Percentiles rank a stretch among this genome's conserved stretches.
Conservation (phyloP, 2,888 invertebrate genomes). For the Crepidodera aurea region DNA sequence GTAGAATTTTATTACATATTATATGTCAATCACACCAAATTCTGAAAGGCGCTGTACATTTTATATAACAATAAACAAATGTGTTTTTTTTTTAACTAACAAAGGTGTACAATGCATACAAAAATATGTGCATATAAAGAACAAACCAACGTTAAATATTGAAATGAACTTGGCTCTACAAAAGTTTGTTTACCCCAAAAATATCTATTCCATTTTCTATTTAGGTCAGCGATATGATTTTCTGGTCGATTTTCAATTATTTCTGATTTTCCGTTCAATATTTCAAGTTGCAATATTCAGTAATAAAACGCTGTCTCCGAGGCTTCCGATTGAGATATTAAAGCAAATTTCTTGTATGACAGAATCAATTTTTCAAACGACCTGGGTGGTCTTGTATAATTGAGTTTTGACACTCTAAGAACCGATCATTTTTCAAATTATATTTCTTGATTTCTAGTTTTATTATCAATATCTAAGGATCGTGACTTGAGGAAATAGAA, state of each 20-base stretch:
- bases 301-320: constrained; percentile 11
- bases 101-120: too few species aligned
- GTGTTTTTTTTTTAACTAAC: too few species aligned
- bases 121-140: too few species aligned
- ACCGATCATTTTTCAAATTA: constrained; percentile 13
- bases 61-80: too few species aligned
- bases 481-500: neutral
- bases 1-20: too few species aligned
- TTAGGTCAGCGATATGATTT: neutral
- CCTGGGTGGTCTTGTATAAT: constrained; percentile 10
- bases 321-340: constrained; percentile 18
- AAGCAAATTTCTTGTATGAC: constrained; percentile 19
- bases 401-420: neutral
- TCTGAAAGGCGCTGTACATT: too few species aligned
- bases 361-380: constrained; percentile 21
- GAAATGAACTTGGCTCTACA: too few species aligned
- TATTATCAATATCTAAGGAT: too few species aligned
- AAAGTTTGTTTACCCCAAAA: too few species aligned
- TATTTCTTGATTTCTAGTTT: neutral
- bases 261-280: constrained; percentile 16
- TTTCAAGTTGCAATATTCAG: constrained; percentile 15
- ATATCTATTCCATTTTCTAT: neutral
- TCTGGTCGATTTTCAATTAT: constrained; percentile 18
- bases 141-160: too few species aligned
- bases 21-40: too few species aligned